phyloP scores from a whole-genome alignment of 2,797 vertebrate genomes.

The Fringilla coelebs region DNA sequence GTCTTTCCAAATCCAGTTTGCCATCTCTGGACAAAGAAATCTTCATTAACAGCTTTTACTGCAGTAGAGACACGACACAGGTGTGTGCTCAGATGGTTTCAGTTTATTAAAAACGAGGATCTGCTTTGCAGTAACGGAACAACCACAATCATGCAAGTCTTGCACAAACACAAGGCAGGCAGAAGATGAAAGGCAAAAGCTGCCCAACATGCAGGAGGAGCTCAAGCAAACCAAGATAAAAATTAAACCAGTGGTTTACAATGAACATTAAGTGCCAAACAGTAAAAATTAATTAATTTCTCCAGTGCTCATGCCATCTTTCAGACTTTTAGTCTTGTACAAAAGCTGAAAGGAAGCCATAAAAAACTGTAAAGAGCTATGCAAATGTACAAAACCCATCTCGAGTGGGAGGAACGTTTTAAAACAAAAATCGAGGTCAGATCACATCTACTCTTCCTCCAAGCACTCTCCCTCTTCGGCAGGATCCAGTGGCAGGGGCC shows the following conservation, averaged over 20 bases:
- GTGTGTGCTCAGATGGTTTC: not conserved
- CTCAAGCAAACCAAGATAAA: not conserved
- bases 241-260: not conserved
- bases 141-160: not conserved
- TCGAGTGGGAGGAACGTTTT: fast-evolving
- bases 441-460: not conserved
- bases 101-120: not conserved
- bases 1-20: not conserved
- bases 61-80: not conserved
- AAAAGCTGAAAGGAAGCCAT: not conserved
- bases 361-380: not conserved
- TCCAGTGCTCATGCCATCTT: not conserved
- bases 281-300: not conserved
- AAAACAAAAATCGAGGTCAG: not conserved
- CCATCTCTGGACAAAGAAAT: not conserved
- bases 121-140: conserved; percentile 15
- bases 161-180: not conserved
- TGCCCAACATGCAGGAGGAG: not conserved
- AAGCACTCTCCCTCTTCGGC: conserved; percentile 6
- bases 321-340: not conserved
- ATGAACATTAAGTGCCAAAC: not conserved
- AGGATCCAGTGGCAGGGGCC: conserved; percentile 47
- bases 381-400: not conserved
- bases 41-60: not conserved
- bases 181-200: not conserved